Evolutionary conservation across 2,113 vertebrate genomes (phyloP).

Genomic region (Solea solea): DNA sequence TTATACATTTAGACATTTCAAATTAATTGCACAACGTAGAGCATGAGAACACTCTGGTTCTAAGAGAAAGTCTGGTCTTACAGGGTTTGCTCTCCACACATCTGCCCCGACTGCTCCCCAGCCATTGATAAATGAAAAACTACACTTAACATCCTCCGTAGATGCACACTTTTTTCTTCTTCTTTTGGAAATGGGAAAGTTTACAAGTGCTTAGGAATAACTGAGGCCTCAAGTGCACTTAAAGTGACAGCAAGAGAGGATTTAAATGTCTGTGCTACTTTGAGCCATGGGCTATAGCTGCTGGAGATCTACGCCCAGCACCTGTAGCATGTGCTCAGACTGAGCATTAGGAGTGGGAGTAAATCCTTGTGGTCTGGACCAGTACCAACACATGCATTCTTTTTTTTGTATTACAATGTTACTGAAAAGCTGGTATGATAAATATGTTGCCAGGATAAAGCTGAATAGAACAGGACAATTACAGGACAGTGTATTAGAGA

Average conservation of each 20-base stretch:
- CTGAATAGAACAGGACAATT: neutral
- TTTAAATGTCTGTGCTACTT: conserved; percentile 76
- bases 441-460: conserved; percentile 7
- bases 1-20: too few relatives aligned
- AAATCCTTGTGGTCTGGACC: conserved; percentile 46
- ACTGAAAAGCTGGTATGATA: conserved; percentile 16
- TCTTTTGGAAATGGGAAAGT: conserved; percentile 71
- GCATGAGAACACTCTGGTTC: conserved; percentile 59
- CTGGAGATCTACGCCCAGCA: conserved; percentile 43
- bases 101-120: conserved; percentile 65
- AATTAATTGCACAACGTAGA: conserved; percentile 16
- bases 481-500: neutral
- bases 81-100: conserved; percentile 46
- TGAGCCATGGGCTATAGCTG: conserved; percentile 44
- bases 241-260: conserved; percentile 81
- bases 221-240: conserved; percentile 82
- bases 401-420: conserved; percentile 10
- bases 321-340: conserved; percentile 33
- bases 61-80: conserved; percentile 49
- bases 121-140: conserved; percentile 81
- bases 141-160: conserved; percentile 80
- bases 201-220: conserved; percentile 81
- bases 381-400: conserved; percentile 32
- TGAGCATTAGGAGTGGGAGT: conserved; percentile 38
- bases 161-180: conserved; percentile 52